A percentile compares a stretch with the other conserved stretches of the same genome.
Evolutionary conservation across 2,888 invertebrate genomes (phyloP).

Genomic region (Atrina japonica): DNA sequence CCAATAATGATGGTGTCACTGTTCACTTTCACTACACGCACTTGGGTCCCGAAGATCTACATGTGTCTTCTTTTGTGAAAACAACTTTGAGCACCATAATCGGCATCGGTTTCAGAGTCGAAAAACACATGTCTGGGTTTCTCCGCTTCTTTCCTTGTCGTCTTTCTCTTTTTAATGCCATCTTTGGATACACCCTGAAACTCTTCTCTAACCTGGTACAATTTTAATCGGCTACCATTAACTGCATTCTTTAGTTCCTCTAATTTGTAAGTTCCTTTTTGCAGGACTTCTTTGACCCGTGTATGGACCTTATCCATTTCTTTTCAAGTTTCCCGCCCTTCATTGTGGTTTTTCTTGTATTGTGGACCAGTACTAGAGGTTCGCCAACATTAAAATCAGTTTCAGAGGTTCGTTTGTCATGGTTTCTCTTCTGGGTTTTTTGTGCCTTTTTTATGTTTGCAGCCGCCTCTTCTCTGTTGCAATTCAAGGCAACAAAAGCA

Average conservation of each 20-base stretch:
- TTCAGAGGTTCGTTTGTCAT: neutral
- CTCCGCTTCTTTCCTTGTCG: neutral
- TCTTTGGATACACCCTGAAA: conserved; percentile 2
- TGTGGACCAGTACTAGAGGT: conserved; percentile 1
- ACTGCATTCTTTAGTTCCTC: conserved; percentile 2
- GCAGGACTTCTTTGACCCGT: conserved; percentile 2
- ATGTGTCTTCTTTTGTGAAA: conserved; percentile 2
- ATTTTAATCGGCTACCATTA: conserved; percentile 1
- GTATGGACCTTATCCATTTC: conserved; percentile 4
- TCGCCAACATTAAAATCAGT: neutral
- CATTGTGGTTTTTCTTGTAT: neutral
- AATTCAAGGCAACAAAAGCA: conserved; percentile 30
- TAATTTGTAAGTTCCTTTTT: conserved; percentile 2
- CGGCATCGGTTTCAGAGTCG: neutral
- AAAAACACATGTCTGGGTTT: neutral
- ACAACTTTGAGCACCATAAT: conserved; percentile 2
- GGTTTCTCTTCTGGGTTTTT: conserved; percentile 32
- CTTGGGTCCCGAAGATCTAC: conserved; percentile 4
- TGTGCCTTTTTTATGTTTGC: conserved; percentile 36
- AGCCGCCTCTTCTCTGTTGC: conserved; percentile 35
- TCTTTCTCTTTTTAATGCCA: conserved; percentile 2
- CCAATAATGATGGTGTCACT: conserved; percentile 4
- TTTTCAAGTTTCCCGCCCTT: too few relatives aligned
- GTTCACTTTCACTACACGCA: conserved; percentile 4
- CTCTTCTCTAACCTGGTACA: conserved; percentile 4